Percentiles rank a stretch among this genome's conserved stretches.
These are phyloP conservation scores for Suillia variegata DNA, from an alignment of 2,888 invertebrate genomes.

Conservation along the genomic window DNA sequence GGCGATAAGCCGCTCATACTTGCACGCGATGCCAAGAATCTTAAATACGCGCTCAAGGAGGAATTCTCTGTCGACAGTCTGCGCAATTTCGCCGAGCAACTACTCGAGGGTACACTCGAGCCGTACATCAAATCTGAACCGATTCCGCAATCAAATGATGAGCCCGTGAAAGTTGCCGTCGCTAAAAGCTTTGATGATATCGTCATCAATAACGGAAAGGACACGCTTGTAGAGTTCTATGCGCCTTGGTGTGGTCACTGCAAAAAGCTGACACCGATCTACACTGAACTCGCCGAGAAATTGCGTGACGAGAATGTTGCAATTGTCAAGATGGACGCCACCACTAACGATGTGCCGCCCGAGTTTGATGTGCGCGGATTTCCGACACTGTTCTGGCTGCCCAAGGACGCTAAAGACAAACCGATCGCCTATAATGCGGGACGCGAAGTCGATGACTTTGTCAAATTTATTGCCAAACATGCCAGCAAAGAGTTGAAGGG, in stretches of 20 bases:
- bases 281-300: conserved; percentile 90
- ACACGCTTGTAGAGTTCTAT: conserved; percentile 87
- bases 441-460: conserved; percentile 86
- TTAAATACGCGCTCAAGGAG: conserved; percentile 84
- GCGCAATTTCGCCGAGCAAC: conserved; percentile 78
- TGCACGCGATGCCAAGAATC: conserved; percentile 76
- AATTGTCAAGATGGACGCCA: conserved; percentile 96
- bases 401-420: conserved; percentile 66
- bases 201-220: conserved; percentile 69
- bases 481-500: conserved; percentile 82
- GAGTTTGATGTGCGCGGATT: conserved; percentile 89
- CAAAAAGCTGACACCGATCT: conserved; percentile 83
- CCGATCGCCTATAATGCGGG: conserved; percentile 90
- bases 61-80: conserved; percentile 83
- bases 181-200: conserved; percentile 92
- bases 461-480: conserved; percentile 89
- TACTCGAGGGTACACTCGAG: conserved; percentile 78
- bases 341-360: conserved; percentile 92
- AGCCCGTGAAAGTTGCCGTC: conserved; percentile 78
- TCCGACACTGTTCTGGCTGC: conserved; percentile 93
- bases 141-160: conserved; percentile 66
- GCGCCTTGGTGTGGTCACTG: conserved; percentile 94
- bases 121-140: conserved; percentile 53
- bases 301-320: conserved; percentile 80
- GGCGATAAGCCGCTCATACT: conserved; percentile 78